A percentile compares a stretch with the other conserved stretches of the same genome.
Evolutionary conservation across 2,888 invertebrate species (phyloP).

Genomic region (Brachyopa scutellaris): DNA sequence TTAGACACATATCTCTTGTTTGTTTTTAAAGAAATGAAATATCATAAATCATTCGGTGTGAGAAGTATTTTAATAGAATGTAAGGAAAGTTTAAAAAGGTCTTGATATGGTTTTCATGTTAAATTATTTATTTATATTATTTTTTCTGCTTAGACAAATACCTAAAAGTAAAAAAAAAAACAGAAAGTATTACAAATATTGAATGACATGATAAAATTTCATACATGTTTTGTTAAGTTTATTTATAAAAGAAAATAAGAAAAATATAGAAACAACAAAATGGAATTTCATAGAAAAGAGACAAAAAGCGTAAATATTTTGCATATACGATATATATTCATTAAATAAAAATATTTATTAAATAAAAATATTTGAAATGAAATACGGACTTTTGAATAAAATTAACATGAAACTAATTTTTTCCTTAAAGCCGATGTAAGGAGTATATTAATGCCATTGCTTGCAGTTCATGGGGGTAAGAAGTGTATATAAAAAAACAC

Average conservation of each 20-base stretch:
- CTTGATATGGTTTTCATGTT: constrained; percentile 34
- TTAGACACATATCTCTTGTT: constrained; percentile 61
- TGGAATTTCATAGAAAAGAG: constrained; percentile 10
- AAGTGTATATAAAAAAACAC: too few species aligned
- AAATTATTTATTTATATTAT: background rate
- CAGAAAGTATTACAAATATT: constrained; percentile 6
- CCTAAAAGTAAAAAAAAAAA: too few species aligned
- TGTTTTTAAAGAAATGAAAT: background rate
- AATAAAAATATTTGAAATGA: constrained; percentile 48
- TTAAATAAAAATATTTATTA: too few species aligned
- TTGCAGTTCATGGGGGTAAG: too few species aligned
- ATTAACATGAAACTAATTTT: too few species aligned
- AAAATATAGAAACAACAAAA: too few species aligned
- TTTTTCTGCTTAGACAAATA: background rate
- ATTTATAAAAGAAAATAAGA: background rate
- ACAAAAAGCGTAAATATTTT: constrained; percentile 63
- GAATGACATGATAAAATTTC: background rate
- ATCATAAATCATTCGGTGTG: background rate
- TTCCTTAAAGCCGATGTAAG: too few species aligned
- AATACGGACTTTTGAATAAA: too few species aligned
- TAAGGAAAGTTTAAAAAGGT: constrained; percentile 11
- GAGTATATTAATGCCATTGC: too few species aligned
- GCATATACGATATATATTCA: constrained; percentile 67
- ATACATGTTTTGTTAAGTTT: constrained; percentile 44
- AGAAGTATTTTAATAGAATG: constrained; percentile 29